Conservation (phyloP, 2,888 invertebrate genomes). For the Oasisia sp. region DNA sequence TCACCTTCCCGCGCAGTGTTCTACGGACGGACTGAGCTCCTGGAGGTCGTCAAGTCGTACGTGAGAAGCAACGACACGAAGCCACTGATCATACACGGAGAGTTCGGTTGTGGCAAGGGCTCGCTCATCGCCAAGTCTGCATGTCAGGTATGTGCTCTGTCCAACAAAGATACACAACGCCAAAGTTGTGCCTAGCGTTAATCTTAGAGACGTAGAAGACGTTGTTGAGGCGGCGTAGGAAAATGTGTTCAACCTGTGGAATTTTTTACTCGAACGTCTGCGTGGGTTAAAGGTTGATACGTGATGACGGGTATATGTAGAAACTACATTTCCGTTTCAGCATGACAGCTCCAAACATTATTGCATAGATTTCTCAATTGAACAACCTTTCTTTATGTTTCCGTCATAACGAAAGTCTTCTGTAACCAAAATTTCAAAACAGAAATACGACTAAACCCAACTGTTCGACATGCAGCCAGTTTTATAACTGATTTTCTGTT, state of each 20-base stretch:
- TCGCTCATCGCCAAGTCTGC: slow-evolving; percentile 53
- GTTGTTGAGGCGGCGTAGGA: neutral
- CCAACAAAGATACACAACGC: neutral
- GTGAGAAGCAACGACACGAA: slow-evolving; percentile 44
- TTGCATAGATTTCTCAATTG: no score
- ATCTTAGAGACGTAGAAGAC: neutral
- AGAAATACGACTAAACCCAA: no score
- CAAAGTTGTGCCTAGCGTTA: neutral
- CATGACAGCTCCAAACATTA: no score
- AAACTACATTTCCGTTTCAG: no score
- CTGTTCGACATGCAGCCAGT: no score
- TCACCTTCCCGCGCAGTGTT: slow-evolving; percentile 38
- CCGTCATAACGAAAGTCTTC: no score
- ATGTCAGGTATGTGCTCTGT: slow-evolving; percentile 46
- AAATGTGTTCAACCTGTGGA: neutral
- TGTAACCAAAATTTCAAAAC: no score
- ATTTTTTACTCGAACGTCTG: no score
- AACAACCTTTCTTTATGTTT: no score
- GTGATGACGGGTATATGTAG: no score
- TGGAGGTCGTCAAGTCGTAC: slow-evolving; percentile 48
- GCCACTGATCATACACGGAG: slow-evolving; percentile 55
- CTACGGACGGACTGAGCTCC: slow-evolving; percentile 42
- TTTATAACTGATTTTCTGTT: no score
- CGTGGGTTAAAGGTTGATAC: no score
- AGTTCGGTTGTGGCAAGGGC: slow-evolving; percentile 56